These are phyloP conservation scores for Aricia agestis DNA, from an alignment of 1,140 invertebrate species.

Conservation along the genomic window DNA sequence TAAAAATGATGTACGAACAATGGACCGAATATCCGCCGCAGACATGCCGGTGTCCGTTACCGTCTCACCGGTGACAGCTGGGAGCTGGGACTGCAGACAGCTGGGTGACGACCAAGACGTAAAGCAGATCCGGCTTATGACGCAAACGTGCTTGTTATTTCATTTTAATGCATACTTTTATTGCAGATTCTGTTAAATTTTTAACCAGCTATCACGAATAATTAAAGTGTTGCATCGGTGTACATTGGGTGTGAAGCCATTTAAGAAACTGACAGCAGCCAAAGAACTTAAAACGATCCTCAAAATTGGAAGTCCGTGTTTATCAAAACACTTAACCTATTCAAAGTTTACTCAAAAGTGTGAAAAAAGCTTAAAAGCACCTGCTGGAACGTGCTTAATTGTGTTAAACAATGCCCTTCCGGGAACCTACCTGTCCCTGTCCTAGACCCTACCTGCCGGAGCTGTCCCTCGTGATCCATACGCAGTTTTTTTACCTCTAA, in stretches of 20 bases:
- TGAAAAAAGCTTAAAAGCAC: constrained; percentile 16
- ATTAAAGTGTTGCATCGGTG: no score
- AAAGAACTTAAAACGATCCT: background rate
- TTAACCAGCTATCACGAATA: no score
- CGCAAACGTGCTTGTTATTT: no score
- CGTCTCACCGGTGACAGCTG: background rate
- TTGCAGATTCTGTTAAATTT: no score
- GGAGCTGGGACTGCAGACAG: no score
- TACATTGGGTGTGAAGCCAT: no score
- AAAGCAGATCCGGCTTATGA: no score
- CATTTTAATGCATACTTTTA: no score
- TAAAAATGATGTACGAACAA: background rate
- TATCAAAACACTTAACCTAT: constrained; percentile 5
- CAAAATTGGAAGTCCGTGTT: background rate
- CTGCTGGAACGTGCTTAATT: constrained; percentile 23
- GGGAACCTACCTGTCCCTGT: constrained; percentile 26
- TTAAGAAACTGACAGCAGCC: no score
- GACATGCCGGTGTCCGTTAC: background rate
- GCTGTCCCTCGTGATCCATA: background rate
- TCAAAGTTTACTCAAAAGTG: constrained; percentile 9
- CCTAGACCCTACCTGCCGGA: background rate
- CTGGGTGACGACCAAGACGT: no score
- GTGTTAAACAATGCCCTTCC: constrained; percentile 32
- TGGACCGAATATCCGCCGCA: background rate
- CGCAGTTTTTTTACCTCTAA: background rate